These are phyloP conservation scores for Pocillopora meandrina DNA, from an alignment of 92 coral and sea anemone genomes.

Conservation along the genomic window DNA sequence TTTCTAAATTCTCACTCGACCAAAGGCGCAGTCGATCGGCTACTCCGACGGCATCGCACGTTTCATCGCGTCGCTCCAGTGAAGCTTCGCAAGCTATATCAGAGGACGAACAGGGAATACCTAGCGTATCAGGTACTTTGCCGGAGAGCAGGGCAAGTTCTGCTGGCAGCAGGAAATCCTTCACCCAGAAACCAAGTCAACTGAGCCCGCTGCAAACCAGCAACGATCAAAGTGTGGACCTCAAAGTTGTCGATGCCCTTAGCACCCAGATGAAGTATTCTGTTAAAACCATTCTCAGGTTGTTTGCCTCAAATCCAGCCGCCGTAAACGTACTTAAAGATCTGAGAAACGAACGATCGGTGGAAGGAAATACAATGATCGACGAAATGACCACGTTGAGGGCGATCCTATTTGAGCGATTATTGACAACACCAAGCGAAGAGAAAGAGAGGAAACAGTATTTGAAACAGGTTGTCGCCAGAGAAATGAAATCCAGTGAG, in stretches of 20 bases:
- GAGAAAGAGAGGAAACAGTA: constrained; percentile 79
- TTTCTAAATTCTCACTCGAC: constrained; percentile 77
- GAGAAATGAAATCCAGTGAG: constrained; percentile 86
- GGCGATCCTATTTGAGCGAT: constrained; percentile 83
- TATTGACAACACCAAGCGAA: constrained; percentile 90
- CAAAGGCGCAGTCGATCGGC: constrained; percentile 57
- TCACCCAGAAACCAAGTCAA: constrained; percentile 32
- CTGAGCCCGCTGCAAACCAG: constrained; percentile 42
- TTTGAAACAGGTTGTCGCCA: constrained; percentile 74
- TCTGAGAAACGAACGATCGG: constrained; percentile 76
- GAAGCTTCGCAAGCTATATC: constrained; percentile 47
- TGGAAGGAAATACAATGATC: constrained; percentile 78
- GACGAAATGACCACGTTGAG: constrained; percentile 74
- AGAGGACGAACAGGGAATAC: constrained; percentile 34
- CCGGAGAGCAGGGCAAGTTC: constrained; percentile 59
- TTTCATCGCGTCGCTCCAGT: constrained; percentile 79
- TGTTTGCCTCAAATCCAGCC: constrained; percentile 87
- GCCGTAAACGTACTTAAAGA: constrained; percentile 73
- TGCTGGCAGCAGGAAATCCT: constrained; percentile 52
- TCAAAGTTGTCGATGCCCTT: constrained; percentile 50
- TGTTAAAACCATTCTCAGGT: constrained; percentile 76
- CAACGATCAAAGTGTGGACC: constrained; percentile 39
- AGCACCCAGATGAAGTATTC: constrained; percentile 77
- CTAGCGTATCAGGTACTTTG: constrained; percentile 8
- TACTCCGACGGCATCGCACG: constrained; percentile 45